Evolutionary conservation across 2,888 invertebrate species (phyloP).

Genomic region (Harpalus rufipes): DNA sequence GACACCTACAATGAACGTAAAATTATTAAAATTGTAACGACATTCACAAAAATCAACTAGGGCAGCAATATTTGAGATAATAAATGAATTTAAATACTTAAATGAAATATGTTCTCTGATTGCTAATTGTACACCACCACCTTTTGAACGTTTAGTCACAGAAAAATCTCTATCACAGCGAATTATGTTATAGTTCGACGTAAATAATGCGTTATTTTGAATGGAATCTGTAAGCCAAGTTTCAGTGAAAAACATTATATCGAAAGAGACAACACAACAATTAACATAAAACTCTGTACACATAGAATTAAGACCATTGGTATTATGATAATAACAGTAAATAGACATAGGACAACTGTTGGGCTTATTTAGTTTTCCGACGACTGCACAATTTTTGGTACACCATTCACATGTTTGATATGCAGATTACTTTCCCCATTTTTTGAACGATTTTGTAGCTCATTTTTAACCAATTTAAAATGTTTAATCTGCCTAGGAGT

Average conservation of each 20-base stretch:
- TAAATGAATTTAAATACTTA: not conserved
- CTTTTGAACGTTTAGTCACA: not conserved
- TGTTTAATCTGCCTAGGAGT: too few species aligned
- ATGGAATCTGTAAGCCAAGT: conserved; percentile 8
- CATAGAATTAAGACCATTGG: too few species aligned
- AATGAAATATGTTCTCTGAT: not conserved
- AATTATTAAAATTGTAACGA: not conserved
- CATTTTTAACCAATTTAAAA: too few species aligned
- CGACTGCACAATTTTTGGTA: conserved; percentile 6
- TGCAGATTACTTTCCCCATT: conserved; percentile 4
- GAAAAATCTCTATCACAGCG: conserved; percentile 16
- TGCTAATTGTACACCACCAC: conserved; percentile 7
- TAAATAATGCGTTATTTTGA: not conserved
- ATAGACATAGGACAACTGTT: not conserved
- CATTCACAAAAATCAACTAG: conserved; percentile 21
- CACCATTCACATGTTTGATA: conserved; percentile 3
- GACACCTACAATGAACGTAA: not conserved
- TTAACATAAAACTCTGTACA: conserved; percentile 18
- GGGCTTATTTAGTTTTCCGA: conserved; percentile 30
- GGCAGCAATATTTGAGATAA: not conserved
- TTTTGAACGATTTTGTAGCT: too few species aligned
- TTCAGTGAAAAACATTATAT: conserved; percentile 35
- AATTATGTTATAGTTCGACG: conserved; percentile 7
- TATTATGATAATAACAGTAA: conserved; percentile 19
- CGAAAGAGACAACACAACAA: conserved; percentile 7